A percentile compares a stretch with the other conserved stretches of the same genome.
Evolutionary conservation across 2,888 invertebrate species (phyloP).

Genomic region (Hemicrepidius hirtus): DNA sequence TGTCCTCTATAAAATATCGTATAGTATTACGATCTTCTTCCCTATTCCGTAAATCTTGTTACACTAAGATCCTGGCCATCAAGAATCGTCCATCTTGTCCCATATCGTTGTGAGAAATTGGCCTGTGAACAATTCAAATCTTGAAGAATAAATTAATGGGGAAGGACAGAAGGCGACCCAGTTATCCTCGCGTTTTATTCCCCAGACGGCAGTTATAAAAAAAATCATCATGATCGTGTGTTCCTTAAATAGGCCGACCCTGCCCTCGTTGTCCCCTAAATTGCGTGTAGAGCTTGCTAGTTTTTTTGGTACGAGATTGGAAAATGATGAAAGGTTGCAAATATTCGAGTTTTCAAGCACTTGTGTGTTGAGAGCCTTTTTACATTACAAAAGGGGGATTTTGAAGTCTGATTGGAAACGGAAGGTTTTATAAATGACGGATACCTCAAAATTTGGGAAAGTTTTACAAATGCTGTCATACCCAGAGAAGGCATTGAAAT

Average conservation of each 20-base stretch:
- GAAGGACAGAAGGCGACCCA: background rate
- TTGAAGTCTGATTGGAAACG: no score
- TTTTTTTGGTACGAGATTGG: slow-evolving; percentile 5
- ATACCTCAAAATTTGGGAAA: no score
- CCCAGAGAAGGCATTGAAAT: no score
- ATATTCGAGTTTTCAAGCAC: background rate
- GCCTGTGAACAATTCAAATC: background rate
- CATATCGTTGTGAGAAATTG: background rate
- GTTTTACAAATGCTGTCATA: no score
- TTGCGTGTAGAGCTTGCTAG: slow-evolving; percentile 1
- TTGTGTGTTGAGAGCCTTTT: background rate
- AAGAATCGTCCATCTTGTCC: slow-evolving; percentile 2
- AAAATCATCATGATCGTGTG: slow-evolving; percentile 15
- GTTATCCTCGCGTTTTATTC: slow-evolving; percentile 19
- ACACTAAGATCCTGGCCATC: background rate
- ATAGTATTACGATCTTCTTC: background rate
- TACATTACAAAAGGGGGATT: no score
- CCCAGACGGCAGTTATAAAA: slow-evolving; percentile 21
- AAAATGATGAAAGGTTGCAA: slow-evolving; percentile 12
- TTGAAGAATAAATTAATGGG: slow-evolving; percentile 19
- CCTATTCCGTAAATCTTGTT: slow-evolving; percentile 5
- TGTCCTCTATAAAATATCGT: slow-evolving; percentile 5
- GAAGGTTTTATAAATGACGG: no score
- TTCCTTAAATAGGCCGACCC: slow-evolving; percentile 24
- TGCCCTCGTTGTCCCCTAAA: slow-evolving; percentile 2